Conservation (phyloP, 2,113 vertebrate genomes). For the Sceloporus tristichus region DNA sequence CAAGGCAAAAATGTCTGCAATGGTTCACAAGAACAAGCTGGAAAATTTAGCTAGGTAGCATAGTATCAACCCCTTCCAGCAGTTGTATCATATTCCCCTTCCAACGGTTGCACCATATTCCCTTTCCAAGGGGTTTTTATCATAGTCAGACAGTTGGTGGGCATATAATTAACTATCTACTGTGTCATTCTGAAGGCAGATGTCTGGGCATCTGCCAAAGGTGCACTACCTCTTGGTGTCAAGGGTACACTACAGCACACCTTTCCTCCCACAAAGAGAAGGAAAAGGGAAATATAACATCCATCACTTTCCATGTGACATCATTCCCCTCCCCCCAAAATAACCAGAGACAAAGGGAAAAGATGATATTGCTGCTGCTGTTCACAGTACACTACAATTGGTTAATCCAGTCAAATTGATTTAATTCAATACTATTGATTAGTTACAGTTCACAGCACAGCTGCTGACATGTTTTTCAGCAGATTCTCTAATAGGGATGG, state of each 20-base stretch:
- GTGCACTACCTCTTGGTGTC: not conserved
- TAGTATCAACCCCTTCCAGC: too few species aligned
- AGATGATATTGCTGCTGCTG: not conserved
- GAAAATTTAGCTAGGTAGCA: not conserved
- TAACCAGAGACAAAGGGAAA: not conserved
- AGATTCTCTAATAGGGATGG: not conserved
- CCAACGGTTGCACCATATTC: too few species aligned
- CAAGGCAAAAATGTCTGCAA: not conserved
- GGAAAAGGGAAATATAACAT: not conserved
- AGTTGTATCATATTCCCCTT: not conserved
- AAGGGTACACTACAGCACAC: not conserved
- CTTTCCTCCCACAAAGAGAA: not conserved
- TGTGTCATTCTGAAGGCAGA: not conserved
- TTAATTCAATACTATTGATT: not conserved
- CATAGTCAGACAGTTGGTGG: too few species aligned
- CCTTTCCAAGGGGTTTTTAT: too few species aligned
- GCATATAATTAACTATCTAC: not conserved
- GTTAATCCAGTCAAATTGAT: not conserved
- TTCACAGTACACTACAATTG: not conserved
- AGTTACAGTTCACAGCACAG: not conserved
- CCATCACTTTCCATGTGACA: not conserved
- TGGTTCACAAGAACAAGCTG: not conserved
- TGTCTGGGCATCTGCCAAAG: not conserved
- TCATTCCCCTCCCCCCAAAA: too few species aligned
- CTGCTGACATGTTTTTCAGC: not conserved